Evolutionary conservation across 2,113 vertebrate species (phyloP).

Genomic region (Anhinga rufa): DNA sequence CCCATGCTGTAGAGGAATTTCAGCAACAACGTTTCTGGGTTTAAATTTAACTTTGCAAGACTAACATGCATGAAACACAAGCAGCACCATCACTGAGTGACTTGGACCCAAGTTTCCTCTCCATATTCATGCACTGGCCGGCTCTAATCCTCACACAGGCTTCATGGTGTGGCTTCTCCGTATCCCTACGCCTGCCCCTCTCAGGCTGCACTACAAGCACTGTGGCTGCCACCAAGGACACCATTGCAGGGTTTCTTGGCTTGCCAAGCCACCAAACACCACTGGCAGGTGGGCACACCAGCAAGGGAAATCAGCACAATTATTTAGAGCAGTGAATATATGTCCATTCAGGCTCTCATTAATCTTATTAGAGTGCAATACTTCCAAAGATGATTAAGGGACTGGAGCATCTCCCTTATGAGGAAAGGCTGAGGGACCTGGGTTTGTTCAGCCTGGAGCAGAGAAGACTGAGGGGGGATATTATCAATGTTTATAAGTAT

Average conservation of each 20-base stretch:
- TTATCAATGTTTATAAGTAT: too few species aligned
- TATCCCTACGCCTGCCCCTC: neutral
- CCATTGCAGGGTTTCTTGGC: neutral
- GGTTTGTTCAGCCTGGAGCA: too few species aligned
- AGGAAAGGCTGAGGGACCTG: too few species aligned
- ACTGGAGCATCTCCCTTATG: too few species aligned
- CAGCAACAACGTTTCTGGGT: neutral
- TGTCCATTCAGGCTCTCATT: neutral
- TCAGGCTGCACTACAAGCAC: neutral
- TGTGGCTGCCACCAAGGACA: neutral
- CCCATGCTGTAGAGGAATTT: neutral
- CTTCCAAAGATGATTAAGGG: neutral
- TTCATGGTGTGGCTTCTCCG: rapidly evolving
- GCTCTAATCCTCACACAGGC: neutral
- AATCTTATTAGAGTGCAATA: neutral
- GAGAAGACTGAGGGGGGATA: too few species aligned
- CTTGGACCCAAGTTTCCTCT: neutral
- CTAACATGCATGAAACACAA: neutral
- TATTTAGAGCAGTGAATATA: neutral
- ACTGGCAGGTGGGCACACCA: neutral
- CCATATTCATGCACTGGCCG: rapidly evolving
- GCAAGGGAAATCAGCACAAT: neutral
- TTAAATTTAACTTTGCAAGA: neutral
- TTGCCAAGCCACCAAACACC: neutral
- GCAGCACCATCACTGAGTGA: neutral